These are phyloP conservation scores for Aphelenchoides fujianensis DNA, from an alignment of 1,140 invertebrate genomes.

Conservation along the genomic window DNA sequence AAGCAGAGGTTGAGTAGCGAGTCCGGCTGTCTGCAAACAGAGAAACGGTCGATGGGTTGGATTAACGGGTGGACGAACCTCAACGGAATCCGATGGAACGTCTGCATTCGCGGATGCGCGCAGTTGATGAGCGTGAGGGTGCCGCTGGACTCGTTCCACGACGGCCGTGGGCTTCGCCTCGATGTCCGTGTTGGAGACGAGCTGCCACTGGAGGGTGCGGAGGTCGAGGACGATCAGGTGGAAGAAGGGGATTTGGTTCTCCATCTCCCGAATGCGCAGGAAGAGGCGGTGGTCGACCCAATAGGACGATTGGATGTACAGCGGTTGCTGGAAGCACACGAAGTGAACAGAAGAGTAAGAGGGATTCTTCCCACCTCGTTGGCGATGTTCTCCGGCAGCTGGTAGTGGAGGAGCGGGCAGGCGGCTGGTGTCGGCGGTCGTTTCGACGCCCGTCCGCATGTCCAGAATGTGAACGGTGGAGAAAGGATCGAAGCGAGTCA, in stretches of 20 bases:
- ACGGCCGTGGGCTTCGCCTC: not conserved
- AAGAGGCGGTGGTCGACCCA: not conserved
- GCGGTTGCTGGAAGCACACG: not conserved
- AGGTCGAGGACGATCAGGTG: slow-evolving; percentile 2
- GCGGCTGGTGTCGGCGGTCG: not conserved
- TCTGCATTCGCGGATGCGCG: not conserved
- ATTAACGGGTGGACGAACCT: too few relatives aligned
- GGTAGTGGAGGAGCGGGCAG: slow-evolving; percentile 8
- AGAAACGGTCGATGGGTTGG: not conserved
- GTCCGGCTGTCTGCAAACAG: slow-evolving; percentile 1
- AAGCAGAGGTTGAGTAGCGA: not conserved
- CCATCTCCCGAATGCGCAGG: not conserved
- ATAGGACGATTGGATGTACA: not conserved
- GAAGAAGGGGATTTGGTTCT: not conserved
- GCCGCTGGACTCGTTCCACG: not conserved
- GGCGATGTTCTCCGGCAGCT: not conserved
- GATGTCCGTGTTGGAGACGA: not conserved
- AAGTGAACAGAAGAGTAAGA: not conserved
- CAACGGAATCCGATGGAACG: not conserved
- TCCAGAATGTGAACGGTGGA: not conserved
- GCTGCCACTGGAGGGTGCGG: not conserved
- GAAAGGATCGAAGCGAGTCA: not conserved
- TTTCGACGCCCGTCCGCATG: not conserved
- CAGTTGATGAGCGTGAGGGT: not conserved
- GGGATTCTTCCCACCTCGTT: not conserved